These are phyloP conservation scores for Eulemur rufifrons DNA, from an alignment of 2,113 vertebrate genomes.

Conservation along the genomic window DNA sequence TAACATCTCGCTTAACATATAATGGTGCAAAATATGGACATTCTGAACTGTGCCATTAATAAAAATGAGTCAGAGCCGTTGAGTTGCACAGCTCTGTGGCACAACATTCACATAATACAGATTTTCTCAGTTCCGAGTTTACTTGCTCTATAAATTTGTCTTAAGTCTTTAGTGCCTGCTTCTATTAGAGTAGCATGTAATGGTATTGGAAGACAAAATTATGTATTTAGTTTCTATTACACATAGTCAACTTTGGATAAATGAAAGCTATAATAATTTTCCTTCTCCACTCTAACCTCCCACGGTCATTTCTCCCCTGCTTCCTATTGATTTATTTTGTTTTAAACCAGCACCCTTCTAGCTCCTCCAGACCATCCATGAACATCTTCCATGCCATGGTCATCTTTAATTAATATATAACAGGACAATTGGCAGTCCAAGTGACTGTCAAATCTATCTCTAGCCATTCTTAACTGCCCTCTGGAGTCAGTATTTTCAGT, in stretches of 20 bases:
- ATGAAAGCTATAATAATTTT: background rate
- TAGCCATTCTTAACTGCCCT: background rate
- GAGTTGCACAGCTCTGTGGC: background rate
- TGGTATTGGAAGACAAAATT: background rate
- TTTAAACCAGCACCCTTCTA: background rate
- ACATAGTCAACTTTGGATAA: background rate
- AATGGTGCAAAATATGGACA: background rate
- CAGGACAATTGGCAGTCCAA: background rate
- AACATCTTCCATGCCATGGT: background rate
- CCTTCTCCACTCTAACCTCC: background rate
- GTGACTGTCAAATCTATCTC: background rate
- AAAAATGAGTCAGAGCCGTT: background rate
- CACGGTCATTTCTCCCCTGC: background rate
- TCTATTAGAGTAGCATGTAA: background rate
- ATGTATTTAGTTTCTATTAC: background rate
- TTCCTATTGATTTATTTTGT: background rate
- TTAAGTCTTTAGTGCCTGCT: background rate
- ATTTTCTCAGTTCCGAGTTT: background rate
- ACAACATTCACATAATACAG: background rate
- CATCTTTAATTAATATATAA: background rate
- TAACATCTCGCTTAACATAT: background rate
- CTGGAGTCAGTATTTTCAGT: background rate
- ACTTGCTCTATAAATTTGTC: background rate
- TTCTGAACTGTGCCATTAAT: background rate
- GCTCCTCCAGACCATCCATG: fast-evolving